These are phyloP conservation scores for Australoheros scitulus DNA, from an alignment of 2,113 vertebrate genomes.

Conservation along the genomic window DNA sequence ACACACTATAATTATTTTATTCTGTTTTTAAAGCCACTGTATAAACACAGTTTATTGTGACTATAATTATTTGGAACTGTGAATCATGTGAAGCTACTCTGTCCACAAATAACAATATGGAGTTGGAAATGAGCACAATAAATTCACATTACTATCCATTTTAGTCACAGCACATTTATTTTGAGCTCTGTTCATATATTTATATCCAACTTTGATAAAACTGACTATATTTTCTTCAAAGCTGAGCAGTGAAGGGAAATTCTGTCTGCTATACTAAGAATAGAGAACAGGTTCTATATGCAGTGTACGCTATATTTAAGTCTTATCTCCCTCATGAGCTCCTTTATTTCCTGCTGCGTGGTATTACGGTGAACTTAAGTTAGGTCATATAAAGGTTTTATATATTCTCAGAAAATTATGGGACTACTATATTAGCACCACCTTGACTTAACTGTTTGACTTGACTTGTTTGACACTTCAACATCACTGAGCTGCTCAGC, in stretches of 20 bases:
- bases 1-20: neutral
- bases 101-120: neutral
- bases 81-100: neutral
- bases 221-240: slow-evolving; percentile 1
- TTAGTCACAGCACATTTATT: neutral
- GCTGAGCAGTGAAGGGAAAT: neutral
- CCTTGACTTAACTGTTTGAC: neutral
- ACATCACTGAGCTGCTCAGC: neutral
- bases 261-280: neutral
- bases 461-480: neutral
- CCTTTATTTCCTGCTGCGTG: neutral
- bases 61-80: neutral
- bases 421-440: neutral
- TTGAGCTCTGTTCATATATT: neutral
- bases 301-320: slow-evolving; percentile 1
- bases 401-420: neutral
- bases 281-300: neutral
- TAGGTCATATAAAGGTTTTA: neutral
- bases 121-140: neutral
- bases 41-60: neutral
- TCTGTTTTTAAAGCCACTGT: neutral
- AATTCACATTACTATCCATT: neutral
- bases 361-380: neutral
- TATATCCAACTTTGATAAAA: neutral
- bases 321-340: neutral